Base-by-base conservation (phyloP, 2,797 vertebrate genomes). In the Gadopsis marmoratus region DNA sequence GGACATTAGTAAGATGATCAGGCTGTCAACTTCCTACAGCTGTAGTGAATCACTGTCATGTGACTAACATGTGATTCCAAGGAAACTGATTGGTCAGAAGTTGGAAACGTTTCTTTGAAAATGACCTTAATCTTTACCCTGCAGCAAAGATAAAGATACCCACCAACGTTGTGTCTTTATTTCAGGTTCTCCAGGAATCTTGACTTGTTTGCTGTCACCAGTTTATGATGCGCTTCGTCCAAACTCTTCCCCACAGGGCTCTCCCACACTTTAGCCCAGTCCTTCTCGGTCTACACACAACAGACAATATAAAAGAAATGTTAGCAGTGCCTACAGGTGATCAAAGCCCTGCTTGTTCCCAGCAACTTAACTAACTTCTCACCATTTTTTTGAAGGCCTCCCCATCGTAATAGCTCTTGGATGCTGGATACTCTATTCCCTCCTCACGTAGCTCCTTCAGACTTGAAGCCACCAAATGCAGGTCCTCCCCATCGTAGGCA, bases 381-480 rank as follows among this genome's bases (percentile, higher is more conserved):
- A 91, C 87, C 79, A 72, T 67, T 0, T 86, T 0, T 63, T 78
- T 33, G 68, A 87, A 88, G 33, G 82, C 60, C 33, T 88, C 63
- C 1, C 88, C 79, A 0, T 37, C 9, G 78, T 85, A 85, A 41
- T 69, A 89, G 8, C 9, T 82, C 23, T 29, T 48, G 2, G 4
- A 6, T 17, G 65, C 47, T 47, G 90, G 88, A 47, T 83, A 82
- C 17, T 62, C 0, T 1, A 90, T 41, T 26, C 71, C 71, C 1
- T 7, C 0, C 0, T 16, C 0, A 0, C 0, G 0, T 0, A 89
- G 48, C 8, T 66, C 0, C 0, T 10, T 0, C 9, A 61, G 21
- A 12, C 5, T 60, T 5, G n/a, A 35, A 29, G 76, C 84, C 69
- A 89, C 83, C 60, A 48, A 2, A 31, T 88, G 86, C 60, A 91